Evolutionary conservation across 2,113 vertebrate genomes (phyloP).

Genomic region (Percina caprodes): DNA sequence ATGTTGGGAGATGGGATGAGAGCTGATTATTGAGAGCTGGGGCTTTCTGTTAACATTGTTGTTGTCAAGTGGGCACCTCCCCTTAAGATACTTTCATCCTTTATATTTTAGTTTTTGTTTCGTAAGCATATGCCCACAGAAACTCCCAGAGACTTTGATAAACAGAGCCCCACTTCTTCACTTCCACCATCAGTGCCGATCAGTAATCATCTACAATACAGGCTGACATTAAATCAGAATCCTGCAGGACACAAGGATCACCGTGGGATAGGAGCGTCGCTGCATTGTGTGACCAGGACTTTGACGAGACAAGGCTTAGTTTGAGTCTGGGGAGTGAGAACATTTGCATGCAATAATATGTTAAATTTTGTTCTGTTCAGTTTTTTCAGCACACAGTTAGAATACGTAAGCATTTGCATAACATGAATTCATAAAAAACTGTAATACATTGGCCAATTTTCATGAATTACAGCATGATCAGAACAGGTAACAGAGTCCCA

Average conservation of each 20-base stretch:
- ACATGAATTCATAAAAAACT: conserved; percentile 19
- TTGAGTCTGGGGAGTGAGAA: conserved; percentile 20
- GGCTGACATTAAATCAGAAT: conserved; percentile 39
- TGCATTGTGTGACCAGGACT: neutral
- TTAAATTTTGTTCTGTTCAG: conserved; percentile 7
- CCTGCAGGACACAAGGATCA: conserved; percentile 14
- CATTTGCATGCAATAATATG: conserved; percentile 34
- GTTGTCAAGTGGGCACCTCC: conserved; percentile 23
- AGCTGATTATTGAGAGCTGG: conserved; percentile 22
- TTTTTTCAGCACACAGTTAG: neutral
- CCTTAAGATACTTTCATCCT: conserved; percentile 40
- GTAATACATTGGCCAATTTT: neutral
- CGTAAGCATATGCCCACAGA: conserved; percentile 23
- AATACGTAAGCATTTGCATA: conserved; percentile 25
- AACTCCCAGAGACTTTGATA: conserved; percentile 37
- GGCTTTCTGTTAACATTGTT: conserved; percentile 33
- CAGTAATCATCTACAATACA: conserved; percentile 33
- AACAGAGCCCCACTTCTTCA: conserved; percentile 14
- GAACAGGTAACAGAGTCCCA: neutral
- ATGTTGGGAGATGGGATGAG: conserved; percentile 30
- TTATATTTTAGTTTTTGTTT: conserved; percentile 31
- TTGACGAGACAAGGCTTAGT: conserved; percentile 1
- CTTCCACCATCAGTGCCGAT: conserved; percentile 11
- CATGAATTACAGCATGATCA: neutral
- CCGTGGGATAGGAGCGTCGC: neutral